Base-by-base conservation (phyloP, 2,797 vertebrate species). In the Oceanodroma leucorhoa region DNA sequence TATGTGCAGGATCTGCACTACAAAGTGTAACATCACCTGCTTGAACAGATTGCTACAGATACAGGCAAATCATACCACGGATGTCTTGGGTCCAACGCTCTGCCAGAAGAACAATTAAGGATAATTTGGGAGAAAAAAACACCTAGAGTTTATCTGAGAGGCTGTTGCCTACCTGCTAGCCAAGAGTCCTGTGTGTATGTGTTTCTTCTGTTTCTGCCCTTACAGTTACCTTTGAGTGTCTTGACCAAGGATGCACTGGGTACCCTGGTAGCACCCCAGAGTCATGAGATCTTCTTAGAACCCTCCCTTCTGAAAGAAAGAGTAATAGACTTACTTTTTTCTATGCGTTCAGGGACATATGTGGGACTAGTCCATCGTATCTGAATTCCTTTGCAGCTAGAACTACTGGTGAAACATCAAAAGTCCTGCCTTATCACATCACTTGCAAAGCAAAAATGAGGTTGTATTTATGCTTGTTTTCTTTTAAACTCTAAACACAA, bases 311-410 rank as follows among this genome's bases (percentile, higher is more conserved):
- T 51, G 70, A 66, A 71, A 38, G 11, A 50, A 41, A 77, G 12
- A 23, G 14, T 3, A 26, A 6, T 2, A 55, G 9, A 18, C 1
- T 78, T 23, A 23, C 18, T 14, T 70, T 73, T 76, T 7, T 21
- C 38, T n/a, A 3, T 8, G 14, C 1, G 1, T 27, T n/a, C 36
- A 55, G n/a, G 16, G 30, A 17, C 0, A 0, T 15, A 13, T 1
- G 22, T 45, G 51, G 13, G 20, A 57, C 12, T 5, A 62, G 6
- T 4, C 16, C 50, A 50, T 10, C 3, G 2, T 5, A 23, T 22
- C 6, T 45, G 23, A 73, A 86, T 14, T 60, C 18, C 34, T 83
- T 30, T 46, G 8, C 38, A 83, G 43, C 15, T 41, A 38, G 27
- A 78, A 14, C 24, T 54, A 6, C 23, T 21, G 21, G 14, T 27